Evolutionary conservation across 2,113 vertebrate genomes (phyloP).

Genomic region (Hylia prasina): DNA sequence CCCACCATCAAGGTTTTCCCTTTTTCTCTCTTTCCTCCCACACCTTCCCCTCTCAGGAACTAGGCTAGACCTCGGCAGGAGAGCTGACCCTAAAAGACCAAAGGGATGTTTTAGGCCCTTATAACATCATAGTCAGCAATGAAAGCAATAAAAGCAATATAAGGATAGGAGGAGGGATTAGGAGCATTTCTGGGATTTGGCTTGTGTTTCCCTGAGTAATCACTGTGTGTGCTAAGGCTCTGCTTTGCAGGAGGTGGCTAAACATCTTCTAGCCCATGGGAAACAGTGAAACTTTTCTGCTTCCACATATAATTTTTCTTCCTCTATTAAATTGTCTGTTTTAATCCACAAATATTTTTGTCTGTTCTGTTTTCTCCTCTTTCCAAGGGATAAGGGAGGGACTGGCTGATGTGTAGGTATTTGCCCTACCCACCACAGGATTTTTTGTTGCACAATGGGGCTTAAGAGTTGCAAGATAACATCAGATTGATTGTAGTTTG

Average conservation of each 20-base stretch:
- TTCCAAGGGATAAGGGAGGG: neutral
- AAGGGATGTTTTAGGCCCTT: rapidly evolving
- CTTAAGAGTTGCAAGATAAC: neutral
- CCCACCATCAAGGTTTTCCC: neutral
- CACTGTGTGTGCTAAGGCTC: neutral
- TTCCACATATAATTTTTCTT: neutral
- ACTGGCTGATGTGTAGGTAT: neutral
- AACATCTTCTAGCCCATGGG: neutral
- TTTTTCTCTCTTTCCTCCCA: neutral
- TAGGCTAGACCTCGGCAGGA: neutral
- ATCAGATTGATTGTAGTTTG: neutral
- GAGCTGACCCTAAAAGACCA: neutral
- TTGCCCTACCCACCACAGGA: neutral
- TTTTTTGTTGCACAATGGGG: neutral
- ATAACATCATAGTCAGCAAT: neutral
- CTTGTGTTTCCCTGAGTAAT: neutral
- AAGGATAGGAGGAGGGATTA: neutral
- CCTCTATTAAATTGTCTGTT: neutral
- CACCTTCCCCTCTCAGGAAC: rapidly evolving
- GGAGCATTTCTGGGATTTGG: neutral
- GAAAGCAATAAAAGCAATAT: neutral
- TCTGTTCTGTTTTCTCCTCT: neutral
- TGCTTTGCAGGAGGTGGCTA: neutral
- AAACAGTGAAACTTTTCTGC: neutral
- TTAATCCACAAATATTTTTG: neutral